phyloP scores from a whole-genome alignment of 2,797 vertebrate genomes.

The Coranthus polyacanthus region DNA sequence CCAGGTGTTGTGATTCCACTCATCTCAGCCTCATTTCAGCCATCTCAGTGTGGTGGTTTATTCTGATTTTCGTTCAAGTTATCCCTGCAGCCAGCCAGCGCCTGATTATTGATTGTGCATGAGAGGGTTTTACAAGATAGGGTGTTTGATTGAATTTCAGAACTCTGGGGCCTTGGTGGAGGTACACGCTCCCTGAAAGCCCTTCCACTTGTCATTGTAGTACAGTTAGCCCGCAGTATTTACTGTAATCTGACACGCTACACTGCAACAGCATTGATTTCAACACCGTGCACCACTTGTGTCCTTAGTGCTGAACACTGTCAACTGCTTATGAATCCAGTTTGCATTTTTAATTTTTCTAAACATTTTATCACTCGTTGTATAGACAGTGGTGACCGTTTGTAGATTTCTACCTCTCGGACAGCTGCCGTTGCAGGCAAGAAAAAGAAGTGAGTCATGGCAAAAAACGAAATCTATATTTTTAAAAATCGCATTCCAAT shows the following conservation, averaged over 20 bases:
- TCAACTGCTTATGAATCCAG: slow-evolving; percentile 42
- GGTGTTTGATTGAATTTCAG: too few relatives aligned
- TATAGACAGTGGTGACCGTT: slow-evolving; percentile 36
- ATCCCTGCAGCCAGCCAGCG: too few relatives aligned
- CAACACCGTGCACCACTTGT: background rate
- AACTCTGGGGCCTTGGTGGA: too few relatives aligned
- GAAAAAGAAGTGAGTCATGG: slow-evolving; percentile 45
- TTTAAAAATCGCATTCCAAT: slow-evolving; percentile 1
- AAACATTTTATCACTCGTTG: slow-evolving; percentile 28
- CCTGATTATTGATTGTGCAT: too few relatives aligned
- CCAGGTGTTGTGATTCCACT: too few relatives aligned
- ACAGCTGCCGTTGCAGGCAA: slow-evolving; percentile 45
- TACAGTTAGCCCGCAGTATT: background rate
- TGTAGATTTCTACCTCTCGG: slow-evolving; percentile 47
- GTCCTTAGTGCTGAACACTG: slow-evolving; percentile 4
- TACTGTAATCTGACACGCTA: background rate
- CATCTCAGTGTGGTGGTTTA: too few relatives aligned
- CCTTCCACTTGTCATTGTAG: too few relatives aligned
- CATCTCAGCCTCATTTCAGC: too few relatives aligned
- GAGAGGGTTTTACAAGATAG: too few relatives aligned
- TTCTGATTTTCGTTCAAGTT: too few relatives aligned
- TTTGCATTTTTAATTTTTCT: slow-evolving; percentile 27
- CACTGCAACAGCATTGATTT: slow-evolving; percentile 3
- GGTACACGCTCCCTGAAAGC: too few relatives aligned
- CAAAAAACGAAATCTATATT: slow-evolving; percentile 4